These are phyloP conservation scores for Poeciliopsis presidionis DNA, from an alignment of 2,797 vertebrate species.

Conservation along the genomic window DNA sequence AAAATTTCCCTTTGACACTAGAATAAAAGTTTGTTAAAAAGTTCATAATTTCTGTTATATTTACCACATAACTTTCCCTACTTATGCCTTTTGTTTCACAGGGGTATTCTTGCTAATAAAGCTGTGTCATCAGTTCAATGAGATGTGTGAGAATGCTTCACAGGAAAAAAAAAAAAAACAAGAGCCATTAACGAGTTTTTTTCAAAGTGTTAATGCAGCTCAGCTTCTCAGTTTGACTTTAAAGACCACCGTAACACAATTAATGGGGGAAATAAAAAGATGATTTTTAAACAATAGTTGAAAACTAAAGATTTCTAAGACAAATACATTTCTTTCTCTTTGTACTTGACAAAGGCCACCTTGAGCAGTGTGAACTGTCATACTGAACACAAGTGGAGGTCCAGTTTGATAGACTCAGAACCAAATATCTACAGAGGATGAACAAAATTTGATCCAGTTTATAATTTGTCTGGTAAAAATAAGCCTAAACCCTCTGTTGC, in stretches of 20 bases:
- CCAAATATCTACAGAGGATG: neutral
- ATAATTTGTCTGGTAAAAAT: too few species aligned
- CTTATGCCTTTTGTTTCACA: constrained; percentile 13
- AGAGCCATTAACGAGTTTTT: constrained; percentile 35
- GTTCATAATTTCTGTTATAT: neutral
- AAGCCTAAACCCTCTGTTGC: too few species aligned
- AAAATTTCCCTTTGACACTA: neutral
- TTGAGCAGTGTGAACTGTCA: neutral
- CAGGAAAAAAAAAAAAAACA: neutral
- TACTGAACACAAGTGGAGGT: neutral
- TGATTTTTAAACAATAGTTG: neutral
- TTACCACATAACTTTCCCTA: constrained; percentile 2
- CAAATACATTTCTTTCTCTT: neutral
- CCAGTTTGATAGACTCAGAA: neutral
- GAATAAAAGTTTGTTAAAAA: constrained; percentile 15
- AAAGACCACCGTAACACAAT: constrained; percentile 24
- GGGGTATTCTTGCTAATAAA: constrained; percentile 10
- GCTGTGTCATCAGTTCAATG: constrained; percentile 11
- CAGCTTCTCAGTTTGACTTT: constrained; percentile 19
- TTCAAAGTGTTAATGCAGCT: constrained; percentile 35
- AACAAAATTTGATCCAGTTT: neutral
- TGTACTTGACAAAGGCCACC: neutral
- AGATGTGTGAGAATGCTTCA: constrained; percentile 30
- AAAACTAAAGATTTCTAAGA: neutral
- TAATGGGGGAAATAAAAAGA: constrained; percentile 17